Base-by-base conservation (phyloP, 2,888 invertebrate genomes). In the Pyrochroa serraticornis region DNA sequence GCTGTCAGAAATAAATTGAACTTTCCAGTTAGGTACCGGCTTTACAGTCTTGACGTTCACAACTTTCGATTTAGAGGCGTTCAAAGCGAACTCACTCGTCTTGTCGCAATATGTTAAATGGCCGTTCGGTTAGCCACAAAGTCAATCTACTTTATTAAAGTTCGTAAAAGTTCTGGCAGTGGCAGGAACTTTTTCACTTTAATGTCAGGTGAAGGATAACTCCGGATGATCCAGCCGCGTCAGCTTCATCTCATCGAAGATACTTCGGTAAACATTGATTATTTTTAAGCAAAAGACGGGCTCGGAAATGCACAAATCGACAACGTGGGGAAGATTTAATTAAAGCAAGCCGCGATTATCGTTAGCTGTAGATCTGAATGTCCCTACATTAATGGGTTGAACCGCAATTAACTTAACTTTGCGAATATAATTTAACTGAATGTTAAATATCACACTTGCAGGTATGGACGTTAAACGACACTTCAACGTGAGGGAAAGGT, bases 1-100 rank as follows among this genome's bases (percentile, higher is more conserved):
- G 64, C 67, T 70, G 71, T 71, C 71, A 67, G 63, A 64, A 67
- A 60, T 65, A 62, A 59, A 66, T 69, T 69, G 67, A 70, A 65
- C 62, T 68, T 67, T 59, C 64, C 66, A 62, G 63, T 62, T 60
- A 64, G 65, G 5, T 6, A n/a, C 13, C 12, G 7, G 12, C 30
- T 44, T 33, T 7, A 22, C 22, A 22, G 22, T 3, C 22, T 22
- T 22, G 22, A 3, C 22, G 22, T 22, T 22, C 22, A 5, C 22
- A 22, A 5, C 22, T 22, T 22, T 22, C 22, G 22, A 22, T 22
- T 22, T 22, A 5, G 22, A 22, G 22, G 5, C 22, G 22, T 22
- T 22, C 22, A 22, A n/a, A n/a, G n/a, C n/a, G n/a, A n/a, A n/a
- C n/a, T n/a, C 22, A 3, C 22, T 22, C 22, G 22, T 22, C 22